Percentiles rank a stretch among this genome's conserved stretches.
Evolutionary conservation across 2,797 vertebrate species (phyloP).

Genomic region (Tauraco hartlaubi): DNA sequence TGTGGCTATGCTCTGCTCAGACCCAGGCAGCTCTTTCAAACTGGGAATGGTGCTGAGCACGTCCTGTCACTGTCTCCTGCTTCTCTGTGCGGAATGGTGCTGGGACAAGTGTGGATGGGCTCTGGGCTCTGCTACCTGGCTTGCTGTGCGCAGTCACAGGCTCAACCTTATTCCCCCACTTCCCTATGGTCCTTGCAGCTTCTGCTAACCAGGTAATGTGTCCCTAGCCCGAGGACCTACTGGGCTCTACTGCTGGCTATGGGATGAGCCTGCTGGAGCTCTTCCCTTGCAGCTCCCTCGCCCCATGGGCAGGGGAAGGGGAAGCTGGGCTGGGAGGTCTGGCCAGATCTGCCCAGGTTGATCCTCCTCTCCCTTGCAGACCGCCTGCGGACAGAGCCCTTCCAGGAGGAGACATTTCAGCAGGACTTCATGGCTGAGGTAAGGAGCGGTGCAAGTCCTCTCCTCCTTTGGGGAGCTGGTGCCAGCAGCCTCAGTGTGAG

Average conservation of each 20-base stretch:
- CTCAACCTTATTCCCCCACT: not conserved
- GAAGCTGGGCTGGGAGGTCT: not conserved
- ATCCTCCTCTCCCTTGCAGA: conserved; percentile 18
- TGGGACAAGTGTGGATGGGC: not conserved
- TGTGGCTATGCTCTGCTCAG: not conserved
- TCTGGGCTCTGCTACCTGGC: not conserved
- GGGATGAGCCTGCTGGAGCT: not conserved
- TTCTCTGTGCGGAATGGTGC: rapidly evolving
- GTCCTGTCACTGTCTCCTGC: not conserved
- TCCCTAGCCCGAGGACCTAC: not conserved
- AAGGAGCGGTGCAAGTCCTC: not conserved
- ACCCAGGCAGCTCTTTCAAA: not conserved
- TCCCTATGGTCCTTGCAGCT: not conserved
- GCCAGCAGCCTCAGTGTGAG: not conserved
- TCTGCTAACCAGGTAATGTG: not conserved
- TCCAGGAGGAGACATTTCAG: not conserved
- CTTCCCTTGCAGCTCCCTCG: not conserved
- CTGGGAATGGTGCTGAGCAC: not conserved
- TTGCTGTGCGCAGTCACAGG: not conserved
- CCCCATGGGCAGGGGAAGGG: not conserved
- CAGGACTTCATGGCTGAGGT: conserved; percentile 48
- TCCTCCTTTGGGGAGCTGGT: not conserved
- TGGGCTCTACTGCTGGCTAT: not conserved
- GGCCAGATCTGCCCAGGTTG: not conserved
- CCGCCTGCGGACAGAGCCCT: conserved; percentile 44